These are phyloP conservation scores for Laterallus jamaicensis DNA, from an alignment of 2,113 vertebrate species.

Conservation along the genomic window DNA sequence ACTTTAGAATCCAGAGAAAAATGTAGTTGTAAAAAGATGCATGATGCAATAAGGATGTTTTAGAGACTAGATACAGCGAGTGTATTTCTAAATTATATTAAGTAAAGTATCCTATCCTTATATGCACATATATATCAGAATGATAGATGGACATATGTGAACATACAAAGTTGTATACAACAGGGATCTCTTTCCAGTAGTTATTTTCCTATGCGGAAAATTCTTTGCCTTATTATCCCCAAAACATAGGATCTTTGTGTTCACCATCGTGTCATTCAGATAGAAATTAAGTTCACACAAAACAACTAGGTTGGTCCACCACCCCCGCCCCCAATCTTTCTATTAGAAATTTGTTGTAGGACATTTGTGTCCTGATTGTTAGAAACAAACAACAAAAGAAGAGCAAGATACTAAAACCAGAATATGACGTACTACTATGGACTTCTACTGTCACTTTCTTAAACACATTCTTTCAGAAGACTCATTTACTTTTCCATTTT, in stretches of 20 bases:
- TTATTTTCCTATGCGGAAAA: not conserved
- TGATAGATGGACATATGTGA: not conserved
- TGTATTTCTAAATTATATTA: not conserved
- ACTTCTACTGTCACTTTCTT: not conserved
- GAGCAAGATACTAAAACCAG: not conserved
- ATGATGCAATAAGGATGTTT: not conserved
- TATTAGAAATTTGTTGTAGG: not conserved
- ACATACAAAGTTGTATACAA: not conserved
- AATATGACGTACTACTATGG: not conserved
- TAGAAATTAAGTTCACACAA: not conserved
- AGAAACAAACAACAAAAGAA: not conserved
- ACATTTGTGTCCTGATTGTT: not conserved
- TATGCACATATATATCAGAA: not conserved
- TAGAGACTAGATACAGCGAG: not conserved
- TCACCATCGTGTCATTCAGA: not conserved
- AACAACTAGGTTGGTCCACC: not conserved
- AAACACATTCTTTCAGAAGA: not conserved
- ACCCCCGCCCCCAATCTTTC: not conserved
- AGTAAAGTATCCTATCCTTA: not conserved
- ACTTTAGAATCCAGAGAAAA: not conserved
- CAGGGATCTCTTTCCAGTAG: fast-evolving
- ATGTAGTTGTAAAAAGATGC: fast-evolving
- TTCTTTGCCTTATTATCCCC: not conserved
- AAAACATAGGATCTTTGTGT: not conserved
- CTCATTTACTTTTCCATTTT: not conserved